phyloP scores from a whole-genome alignment of 2,888 invertebrate species.

The Campoletis raptor region DNA sequence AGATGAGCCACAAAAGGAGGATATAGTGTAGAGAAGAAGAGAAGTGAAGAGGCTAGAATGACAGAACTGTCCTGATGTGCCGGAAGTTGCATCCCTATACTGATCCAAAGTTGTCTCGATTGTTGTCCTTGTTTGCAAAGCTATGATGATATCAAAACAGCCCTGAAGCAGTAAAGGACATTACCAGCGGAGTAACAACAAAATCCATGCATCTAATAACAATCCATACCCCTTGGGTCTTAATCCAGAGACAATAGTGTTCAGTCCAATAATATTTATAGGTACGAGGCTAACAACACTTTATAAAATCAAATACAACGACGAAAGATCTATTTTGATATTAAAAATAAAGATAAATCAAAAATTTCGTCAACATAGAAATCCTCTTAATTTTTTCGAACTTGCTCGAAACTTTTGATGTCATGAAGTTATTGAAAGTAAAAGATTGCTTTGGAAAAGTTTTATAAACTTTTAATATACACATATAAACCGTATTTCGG shows the following conservation, averaged over 20 bases:
- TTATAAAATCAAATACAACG: background rate
- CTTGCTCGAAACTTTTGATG: background rate
- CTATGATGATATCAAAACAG: slow-evolving; percentile 9
- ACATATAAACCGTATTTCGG: slow-evolving; percentile 17
- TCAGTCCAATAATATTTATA: background rate
- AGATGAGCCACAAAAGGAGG: slow-evolving; percentile 7
- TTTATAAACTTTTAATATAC: background rate
- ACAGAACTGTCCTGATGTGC: slow-evolving; percentile 28
- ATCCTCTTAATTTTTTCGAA: background rate
- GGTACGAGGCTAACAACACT: background rate
- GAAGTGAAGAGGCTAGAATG: background rate
- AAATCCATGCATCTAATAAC: background rate
- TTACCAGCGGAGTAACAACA: slow-evolving; percentile 3
- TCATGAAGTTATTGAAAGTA: background rate
- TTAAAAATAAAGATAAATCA: background rate
- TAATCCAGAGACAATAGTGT: background rate
- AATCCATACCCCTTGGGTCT: background rate
- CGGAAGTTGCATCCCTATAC: slow-evolving; percentile 28
- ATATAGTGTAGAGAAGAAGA: background rate
- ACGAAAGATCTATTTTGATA: background rate
- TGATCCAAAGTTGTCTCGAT: slow-evolving; percentile 12
- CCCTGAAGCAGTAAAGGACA: background rate
- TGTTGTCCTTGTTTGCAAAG: slow-evolving; percentile 8
- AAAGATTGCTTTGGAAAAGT: background rate
- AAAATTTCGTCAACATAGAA: background rate